Base-by-base conservation (phyloP, 2,888 invertebrate genomes). In the Scaptodrosophila latifasciaeformis region DNA sequence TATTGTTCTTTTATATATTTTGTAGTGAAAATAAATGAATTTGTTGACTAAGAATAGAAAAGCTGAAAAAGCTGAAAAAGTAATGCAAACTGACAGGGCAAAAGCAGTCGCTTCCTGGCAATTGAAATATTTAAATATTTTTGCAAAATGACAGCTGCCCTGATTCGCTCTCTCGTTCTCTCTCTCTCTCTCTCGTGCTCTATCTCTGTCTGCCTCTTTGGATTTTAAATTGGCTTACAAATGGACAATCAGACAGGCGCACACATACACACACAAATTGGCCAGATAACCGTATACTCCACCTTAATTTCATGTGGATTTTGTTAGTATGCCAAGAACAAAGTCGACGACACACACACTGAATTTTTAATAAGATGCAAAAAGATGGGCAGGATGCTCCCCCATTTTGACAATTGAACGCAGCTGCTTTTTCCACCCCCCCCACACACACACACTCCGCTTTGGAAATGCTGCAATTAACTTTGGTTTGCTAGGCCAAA, bases 51-150 rank as follows among this genome's bases (percentile, higher is more conserved):
- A 71, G 64, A n/a, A n/a, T 62, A 56, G n/a, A 49, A 44, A 56
- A 19, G 17, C 39, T 12, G 29, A 42, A 30, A 46, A 49, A 55
- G 27, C n/a, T 48, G 39, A 21, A 47, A n/a, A n/a, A n/a, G n/a
- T n/a, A n/a, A n/a, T n/a, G n/a, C n/a, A n/a, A n/a, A n/a, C n/a
- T n/a, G n/a, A n/a, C n/a, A n/a, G n/a, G n/a, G n/a, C n/a, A n/a
- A n/a, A n/a, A n/a, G n/a, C n/a, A n/a, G n/a, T n/a, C n/a, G n/a
- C n/a, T n/a, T n/a, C n/a, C n/a, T 30, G 44, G 62, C 67, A 63
- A 70, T 63, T 65, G 57, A 59, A 72, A 59, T 69, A 76, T 72
- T 70, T 57, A 71, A 71, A 71, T 76, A n/a, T n/a, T n/a, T n/a
- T n/a, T n/a, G n/a, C n/a, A n/a, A n/a, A n/a, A n/a, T n/a, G n/a